Evolutionary conservation across 2,797 vertebrate species (phyloP).

Genomic region (Alectoris magna): DNA sequence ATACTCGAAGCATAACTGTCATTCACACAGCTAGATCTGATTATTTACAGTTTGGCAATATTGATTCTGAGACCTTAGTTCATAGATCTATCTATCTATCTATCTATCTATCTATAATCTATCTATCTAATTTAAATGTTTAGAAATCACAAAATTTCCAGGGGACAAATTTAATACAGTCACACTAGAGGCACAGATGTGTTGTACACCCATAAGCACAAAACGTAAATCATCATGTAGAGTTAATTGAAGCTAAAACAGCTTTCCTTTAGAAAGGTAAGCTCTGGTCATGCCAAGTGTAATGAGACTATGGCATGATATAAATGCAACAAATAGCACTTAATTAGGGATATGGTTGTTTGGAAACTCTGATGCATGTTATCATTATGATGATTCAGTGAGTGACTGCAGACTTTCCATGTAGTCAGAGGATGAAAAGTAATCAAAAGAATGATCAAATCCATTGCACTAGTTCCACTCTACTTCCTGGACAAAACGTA

Average conservation of each 20-base stretch:
- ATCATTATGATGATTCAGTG: not conserved
- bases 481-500: not conserved
- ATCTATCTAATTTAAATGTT: not conserved
- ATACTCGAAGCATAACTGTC: not conserved
- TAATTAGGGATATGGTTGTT: not conserved
- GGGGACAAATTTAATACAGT: not conserved
- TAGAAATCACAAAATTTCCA: not conserved
- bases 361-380: not conserved
- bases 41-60: not conserved
- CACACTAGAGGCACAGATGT: not conserved
- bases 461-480: not conserved
- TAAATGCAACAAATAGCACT: not conserved
- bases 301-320: not conserved
- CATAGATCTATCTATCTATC: not conserved
- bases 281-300: not conserved
- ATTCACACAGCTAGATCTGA: not conserved
- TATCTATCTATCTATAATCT: too few relatives aligned
- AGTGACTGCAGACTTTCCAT: not conserved
- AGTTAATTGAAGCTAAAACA: not conserved
- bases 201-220: not conserved
- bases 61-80: not conserved
- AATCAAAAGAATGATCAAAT: not conserved
- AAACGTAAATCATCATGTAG: not conserved
- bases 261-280: not conserved
- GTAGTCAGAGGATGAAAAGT: not conserved